Base-by-base conservation (phyloP, 2,113 vertebrate species). In the Oryzias celebensis region DNA sequence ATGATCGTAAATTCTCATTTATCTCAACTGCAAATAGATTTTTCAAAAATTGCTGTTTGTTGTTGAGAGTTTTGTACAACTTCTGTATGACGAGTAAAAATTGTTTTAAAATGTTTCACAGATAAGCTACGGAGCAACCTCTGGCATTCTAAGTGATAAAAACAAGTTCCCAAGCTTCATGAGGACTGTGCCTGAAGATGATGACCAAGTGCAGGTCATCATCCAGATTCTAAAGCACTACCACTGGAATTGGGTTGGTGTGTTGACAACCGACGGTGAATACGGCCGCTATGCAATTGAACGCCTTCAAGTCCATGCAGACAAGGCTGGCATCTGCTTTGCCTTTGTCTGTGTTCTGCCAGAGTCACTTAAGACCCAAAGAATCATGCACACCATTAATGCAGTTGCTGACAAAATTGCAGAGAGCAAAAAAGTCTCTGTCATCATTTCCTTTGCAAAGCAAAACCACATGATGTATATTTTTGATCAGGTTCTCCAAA, bases 391-490 rank as follows among this genome's bases (percentile, higher is more conserved):
- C 47, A 85, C 70, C 68, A 90, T 93, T 65, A 78, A 87, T 46
- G 72, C 45, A 15, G 82, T 87, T 13, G 55, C 93, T 48, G 81
- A 91, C 44, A 91, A 71, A 62, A 92, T 93, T 62, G 77, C 78
- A 60, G 79, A 85, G 22, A 90, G 92, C 85, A 67, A 71, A 14
- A 80, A 73, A 15, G 93, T 92, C 51, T 91, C 90, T 31, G 91
- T 92, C 72, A 93, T 92, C 43, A 91, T 94, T 57, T 91, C 92
- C 44, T 95, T 95, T 58, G 83, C 92, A 59, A 93, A 92, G 65
- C 82, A 90, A 52, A 78, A 88, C 48, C 91, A 93, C 3, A 89
- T 94, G 66, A 84, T 71, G 17, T 77, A 71, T 58, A 69, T 95
- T 23, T 94, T 95, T 73, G 58, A 80, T 22, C 86, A 86, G 68